phyloP scores from a whole-genome alignment of 2,113 vertebrate species.

The Stegostoma tigrinum region DNA sequence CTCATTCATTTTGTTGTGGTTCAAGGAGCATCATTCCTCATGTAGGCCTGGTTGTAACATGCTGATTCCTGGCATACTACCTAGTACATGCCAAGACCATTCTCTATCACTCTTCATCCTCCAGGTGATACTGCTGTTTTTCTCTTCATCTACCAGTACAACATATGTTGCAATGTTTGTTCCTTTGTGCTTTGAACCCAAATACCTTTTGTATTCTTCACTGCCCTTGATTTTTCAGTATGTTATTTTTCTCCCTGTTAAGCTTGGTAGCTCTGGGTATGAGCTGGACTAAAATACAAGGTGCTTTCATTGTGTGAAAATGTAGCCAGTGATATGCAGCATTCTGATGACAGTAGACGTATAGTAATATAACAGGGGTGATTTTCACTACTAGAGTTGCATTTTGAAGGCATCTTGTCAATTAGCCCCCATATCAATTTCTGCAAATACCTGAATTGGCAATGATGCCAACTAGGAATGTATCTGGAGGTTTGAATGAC shows the following conservation, averaged over 20 bases:
- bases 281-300: not conserved
- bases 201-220: not conserved
- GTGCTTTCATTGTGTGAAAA: not conserved
- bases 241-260: not conserved
- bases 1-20: not conserved
- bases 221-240: not conserved
- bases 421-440: not conserved
- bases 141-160: not conserved
- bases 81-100: not conserved
- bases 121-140: not conserved
- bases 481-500: not conserved
- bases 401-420: not conserved
- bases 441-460: not conserved
- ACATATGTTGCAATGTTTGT: not conserved
- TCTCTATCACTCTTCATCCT: not conserved
- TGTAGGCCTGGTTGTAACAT: not conserved
- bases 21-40: not conserved
- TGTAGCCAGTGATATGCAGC: not conserved
- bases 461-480: not conserved
- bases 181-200: not conserved
- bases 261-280: not conserved
- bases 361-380: not conserved
- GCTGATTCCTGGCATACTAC: not conserved
- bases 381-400: not conserved
- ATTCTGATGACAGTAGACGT: not conserved